Conservation (phyloP, 1,140 invertebrate species). For the Anoplophora glabripennis region DNA sequence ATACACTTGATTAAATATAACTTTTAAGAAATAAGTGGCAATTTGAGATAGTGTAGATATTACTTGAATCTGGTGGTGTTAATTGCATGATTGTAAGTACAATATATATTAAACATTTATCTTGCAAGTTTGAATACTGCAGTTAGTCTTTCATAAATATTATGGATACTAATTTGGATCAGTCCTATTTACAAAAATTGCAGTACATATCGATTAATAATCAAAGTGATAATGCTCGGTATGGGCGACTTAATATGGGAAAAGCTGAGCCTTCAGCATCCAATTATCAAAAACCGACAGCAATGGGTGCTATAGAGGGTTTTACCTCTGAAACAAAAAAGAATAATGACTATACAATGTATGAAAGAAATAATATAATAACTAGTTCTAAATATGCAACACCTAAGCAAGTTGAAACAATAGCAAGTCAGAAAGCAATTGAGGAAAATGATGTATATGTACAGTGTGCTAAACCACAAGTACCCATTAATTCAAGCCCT, state of each 20-base stretch:
- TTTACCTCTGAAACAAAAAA: slow-evolving; percentile 49
- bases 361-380: slow-evolving; percentile 64
- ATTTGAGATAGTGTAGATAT: too few relatives aligned
- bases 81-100: too few relatives aligned
- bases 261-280: slow-evolving; percentile 30
- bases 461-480: slow-evolving; percentile 50
- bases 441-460: slow-evolving; percentile 46
- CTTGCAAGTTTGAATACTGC: too few relatives aligned
- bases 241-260: slow-evolving; percentile 22
- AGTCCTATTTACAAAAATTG: slow-evolving; percentile 35
- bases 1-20: too few relatives aligned
- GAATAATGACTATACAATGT: slow-evolving; percentile 58
- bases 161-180: slow-evolving; percentile 13
- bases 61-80: too few relatives aligned
- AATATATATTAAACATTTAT: too few relatives aligned
- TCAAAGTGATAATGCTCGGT: slow-evolving; percentile 37
- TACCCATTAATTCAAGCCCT: slow-evolving; percentile 51
- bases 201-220: slow-evolving; percentile 36
- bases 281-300: slow-evolving; percentile 42
- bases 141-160: too few relatives aligned
- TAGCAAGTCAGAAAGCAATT: slow-evolving; percentile 26
- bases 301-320: slow-evolving; percentile 55
- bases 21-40: too few relatives aligned
- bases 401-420: slow-evolving; percentile 65
- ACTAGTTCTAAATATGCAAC: slow-evolving; percentile 74